Base-by-base conservation (phyloP, 1,140 invertebrate species). In the Bombus confusus region DNA sequence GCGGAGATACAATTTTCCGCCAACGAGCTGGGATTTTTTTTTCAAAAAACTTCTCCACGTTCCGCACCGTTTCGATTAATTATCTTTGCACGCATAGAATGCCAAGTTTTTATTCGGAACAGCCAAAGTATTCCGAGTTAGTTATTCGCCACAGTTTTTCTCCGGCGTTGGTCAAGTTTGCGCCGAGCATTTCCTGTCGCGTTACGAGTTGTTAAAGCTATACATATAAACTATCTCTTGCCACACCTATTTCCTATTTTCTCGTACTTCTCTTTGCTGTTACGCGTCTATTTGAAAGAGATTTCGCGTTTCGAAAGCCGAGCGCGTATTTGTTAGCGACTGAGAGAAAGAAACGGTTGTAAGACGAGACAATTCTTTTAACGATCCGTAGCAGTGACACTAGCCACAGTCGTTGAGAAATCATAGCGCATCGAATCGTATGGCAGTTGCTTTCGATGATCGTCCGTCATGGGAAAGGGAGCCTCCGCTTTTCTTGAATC, bases 251-350 rank as follows among this genome's bases (percentile, higher is more conserved):
- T 41, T 2, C 1, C 2, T 41, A 4, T 8, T 12, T 71, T 2
- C 12, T n/a, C 9, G 0, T 3, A 28, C 5, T 12, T n/a, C 1
- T n/a, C 6, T 15, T 4, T 25, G 13, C 1, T 9, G 1, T 52
- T 6, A 2, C 47, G 47, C 47, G 18, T 52, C 18, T 22, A n/a
- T n/a, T 22, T 18, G 15, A 1, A 6, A 6, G 5, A 52, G 47
- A 52, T 22, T 18, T 52, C 1, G 18, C 18, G 47, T 52, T 52
- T 52, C 0, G 18, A 22, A 52, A 18, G 5, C 15, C 47, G 47
- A 52, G 47, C 47, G 18, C 47, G 47, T 52, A 52, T 52, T 52
- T 2, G 6, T 52, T 18, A 18, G 2, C 47, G 18, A 22, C 22
- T 0, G 47, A 22, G 22, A 52, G 47, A 22, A 52, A 8, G 47